Evolutionary conservation across 2,113 vertebrate genomes (phyloP).

Genomic region (Cnemophilus loriae): DNA sequence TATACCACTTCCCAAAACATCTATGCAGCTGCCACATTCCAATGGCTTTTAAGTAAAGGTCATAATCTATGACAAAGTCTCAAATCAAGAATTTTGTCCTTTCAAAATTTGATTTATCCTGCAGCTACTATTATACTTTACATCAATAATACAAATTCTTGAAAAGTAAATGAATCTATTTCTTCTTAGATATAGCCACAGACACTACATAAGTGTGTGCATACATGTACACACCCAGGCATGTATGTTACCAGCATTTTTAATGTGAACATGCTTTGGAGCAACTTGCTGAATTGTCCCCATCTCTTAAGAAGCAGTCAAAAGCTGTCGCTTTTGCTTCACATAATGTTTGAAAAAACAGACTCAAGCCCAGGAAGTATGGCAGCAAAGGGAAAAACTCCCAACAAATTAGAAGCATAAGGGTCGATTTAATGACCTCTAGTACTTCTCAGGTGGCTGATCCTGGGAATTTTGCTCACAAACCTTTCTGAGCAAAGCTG

Average conservation of each 20-base stretch:
- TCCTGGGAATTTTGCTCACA: neutral
- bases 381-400: conserved; percentile 19
- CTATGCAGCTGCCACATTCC: neutral
- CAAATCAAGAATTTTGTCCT: neutral
- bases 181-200: neutral
- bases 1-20: neutral
- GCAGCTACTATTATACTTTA: neutral
- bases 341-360: conserved; percentile 23
- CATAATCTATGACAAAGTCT: neutral
- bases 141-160: neutral
- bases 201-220: no score
- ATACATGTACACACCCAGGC: neutral
- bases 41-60: neutral
- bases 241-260: neutral
- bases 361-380: conserved; percentile 46
- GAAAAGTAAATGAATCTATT: neutral
- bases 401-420: conserved; percentile 62
- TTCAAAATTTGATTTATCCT: neutral
- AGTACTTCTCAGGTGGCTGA: conserved; percentile 18
- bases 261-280: neutral
- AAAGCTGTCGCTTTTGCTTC: neutral
- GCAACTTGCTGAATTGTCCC: neutral
- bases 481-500: neutral
- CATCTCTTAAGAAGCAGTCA: conserved; percentile 3
- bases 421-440: neutral